Base-by-base conservation (phyloP, 2,113 vertebrate genomes). In the Saimiri boliviensis region DNA sequence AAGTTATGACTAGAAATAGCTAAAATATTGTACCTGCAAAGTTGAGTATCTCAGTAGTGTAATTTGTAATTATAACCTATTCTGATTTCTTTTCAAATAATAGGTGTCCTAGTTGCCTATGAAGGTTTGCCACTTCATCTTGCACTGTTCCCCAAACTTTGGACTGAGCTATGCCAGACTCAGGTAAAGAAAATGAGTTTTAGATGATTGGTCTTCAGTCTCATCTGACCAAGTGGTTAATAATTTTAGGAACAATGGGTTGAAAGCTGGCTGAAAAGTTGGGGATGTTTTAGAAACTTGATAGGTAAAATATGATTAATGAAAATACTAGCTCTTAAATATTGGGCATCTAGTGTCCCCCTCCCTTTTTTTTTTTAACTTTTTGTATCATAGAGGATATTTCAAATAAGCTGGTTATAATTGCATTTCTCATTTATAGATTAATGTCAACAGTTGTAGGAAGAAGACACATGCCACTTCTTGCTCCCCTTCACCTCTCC, bases 51-150 rank as follows among this genome's bases (percentile, higher is more conserved):
- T 97, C n/a, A 85, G 12, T 91, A 83, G 86, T 95, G 5, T 87
- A 90, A 95, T 81, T 94, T 95, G 76, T 93, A 81, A 89, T 92
- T 89, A 27, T 92, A 37, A 17, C 94, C 93, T 98, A 3, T 92
- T 92, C 20, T 95, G 12, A 88, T 97, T 97, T 98, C 93, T 98
- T 70, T 4, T 96, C n/a, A 97, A 91, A 91, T 87, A 98, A 27
- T 98, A 99, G 99, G 99, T 99, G 99, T 99, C 94, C 97, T 99
- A 96, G 99, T 99, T 89, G 99, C 99, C 0, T 99, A 99, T 94
- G 99, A 99, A 99, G 99, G 99, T 95, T 99, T 99, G 87, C 99
- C 99, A 40, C 99, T 99, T 96, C 99, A 99, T 97, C 99, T 99
- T 32, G 99, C 99, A 1, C 99, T 99, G 85, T 99, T 99, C 96